Base-by-base conservation (phyloP, 2,888 invertebrate species). In the Chorisops tibialis region DNA sequence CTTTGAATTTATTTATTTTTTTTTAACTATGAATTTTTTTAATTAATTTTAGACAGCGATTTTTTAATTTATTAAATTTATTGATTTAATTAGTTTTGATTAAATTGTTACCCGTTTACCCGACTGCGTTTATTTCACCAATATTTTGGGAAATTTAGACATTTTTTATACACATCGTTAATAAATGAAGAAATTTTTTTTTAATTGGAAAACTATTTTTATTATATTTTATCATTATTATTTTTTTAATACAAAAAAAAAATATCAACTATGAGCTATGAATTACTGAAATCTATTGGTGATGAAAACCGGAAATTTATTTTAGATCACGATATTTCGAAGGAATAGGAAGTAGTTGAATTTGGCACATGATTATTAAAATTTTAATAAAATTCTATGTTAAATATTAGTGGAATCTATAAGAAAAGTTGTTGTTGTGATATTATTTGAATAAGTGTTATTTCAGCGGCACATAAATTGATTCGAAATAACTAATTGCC, bases 51-150 rank as follows among this genome's bases (percentile, higher is more conserved):
- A 30, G 30, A 30, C 30, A 30, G 30, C 1, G 9, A 30, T 7
- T 5, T 30, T 30, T 7, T 30, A 30, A 7, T 1, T 30, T 7
- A 30, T 30, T 30, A 30, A n/a, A n/a, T 30, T 30, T 30, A 30
- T 30, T 30, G 5, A 30, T 30, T 30, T 45, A 14, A n/a, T 48
- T 22, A 12, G 38, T 39, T 45, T 56, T 45, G 56, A 45, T 56
- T 56, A 56, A 22, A 18, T 43, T 30, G 22, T 56, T 56, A 56
- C 56, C 56, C 56, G 56, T 45, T 56, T 56, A 43, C 45, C 56
- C 56, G 56, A 56, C 56, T 45, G 43, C 35, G 24, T 43, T 45
- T 6, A 41, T 54, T 54, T 54, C 56, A 30, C 56, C 56, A 56
- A 43, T 12, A 9, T 38, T 45, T 54, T 56, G 56, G 56, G 56